Evolutionary conservation across 2,113 vertebrate genomes (phyloP).

Genomic region (Xiphias gladius): DNA sequence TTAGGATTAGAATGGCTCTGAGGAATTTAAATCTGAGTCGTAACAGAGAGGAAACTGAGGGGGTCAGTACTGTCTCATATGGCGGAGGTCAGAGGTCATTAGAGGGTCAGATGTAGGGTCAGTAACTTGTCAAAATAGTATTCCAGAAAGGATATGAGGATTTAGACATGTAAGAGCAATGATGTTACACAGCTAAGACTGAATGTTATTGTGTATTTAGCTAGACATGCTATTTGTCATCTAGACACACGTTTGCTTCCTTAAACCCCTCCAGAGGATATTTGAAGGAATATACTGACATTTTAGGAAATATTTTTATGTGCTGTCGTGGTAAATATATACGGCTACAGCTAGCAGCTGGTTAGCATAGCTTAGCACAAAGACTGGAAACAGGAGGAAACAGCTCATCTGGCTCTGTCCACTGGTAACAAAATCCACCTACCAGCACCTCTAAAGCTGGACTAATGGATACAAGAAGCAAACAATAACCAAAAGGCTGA

Average conservation of each 20-base stretch:
- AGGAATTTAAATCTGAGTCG: constrained; percentile 35
- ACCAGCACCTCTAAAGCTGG: too few relatives aligned
- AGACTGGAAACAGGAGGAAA: not conserved
- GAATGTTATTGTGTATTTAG: constrained; percentile 3
- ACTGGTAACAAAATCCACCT: too few relatives aligned
- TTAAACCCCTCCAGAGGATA: not conserved
- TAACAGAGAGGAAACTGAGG: constrained; percentile 24
- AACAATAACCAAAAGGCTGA: not conserved
- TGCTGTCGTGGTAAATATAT: not conserved
- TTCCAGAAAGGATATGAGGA: not conserved
- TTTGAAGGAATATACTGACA: not conserved
- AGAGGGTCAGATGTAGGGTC: constrained; percentile 14
- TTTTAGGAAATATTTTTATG: not conserved
- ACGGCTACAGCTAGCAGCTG: not conserved
- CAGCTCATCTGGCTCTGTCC: not conserved
- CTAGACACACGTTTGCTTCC: not conserved
- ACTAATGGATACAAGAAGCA: not conserved
- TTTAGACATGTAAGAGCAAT: constrained; percentile 8
- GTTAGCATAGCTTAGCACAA: not conserved
- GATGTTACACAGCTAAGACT: not conserved
- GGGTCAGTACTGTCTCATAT: constrained; percentile 34
- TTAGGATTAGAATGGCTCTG: constrained; percentile 20
- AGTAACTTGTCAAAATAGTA: constrained; percentile 5
- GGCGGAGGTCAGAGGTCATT: constrained; percentile 56
- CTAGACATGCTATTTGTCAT: not conserved